Conservation (phyloP, 23 tunicate species). For the Phallusia fumigata region DNA sequence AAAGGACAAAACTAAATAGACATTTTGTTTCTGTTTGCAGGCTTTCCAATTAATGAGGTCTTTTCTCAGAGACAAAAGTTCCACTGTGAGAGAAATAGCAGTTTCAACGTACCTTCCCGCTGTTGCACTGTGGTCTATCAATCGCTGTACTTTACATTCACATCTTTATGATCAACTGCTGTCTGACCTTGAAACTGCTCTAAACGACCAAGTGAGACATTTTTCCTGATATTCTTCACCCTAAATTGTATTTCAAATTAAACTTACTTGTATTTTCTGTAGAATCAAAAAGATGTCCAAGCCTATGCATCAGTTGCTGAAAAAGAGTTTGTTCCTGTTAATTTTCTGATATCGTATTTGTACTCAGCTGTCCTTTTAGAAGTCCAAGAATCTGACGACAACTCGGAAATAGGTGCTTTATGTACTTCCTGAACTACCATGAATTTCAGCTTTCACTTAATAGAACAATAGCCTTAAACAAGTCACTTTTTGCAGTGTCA, state of each 20-base stretch:
- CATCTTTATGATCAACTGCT: conserved; percentile 37
- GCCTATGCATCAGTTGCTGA: background rate
- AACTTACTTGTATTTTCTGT: background rate
- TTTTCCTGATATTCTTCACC: background rate
- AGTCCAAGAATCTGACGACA: conserved; percentile 2
- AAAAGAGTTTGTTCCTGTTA: conserved; percentile 3
- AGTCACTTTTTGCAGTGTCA: background rate
- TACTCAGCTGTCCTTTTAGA: conserved; percentile 30
- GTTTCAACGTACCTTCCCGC: conserved; percentile 41
- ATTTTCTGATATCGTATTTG: conserved; percentile 31
- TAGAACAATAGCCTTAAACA: background rate
- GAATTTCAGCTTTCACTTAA: background rate
- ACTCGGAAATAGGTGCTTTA: background rate
- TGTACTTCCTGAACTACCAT: background rate
- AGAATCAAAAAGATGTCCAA: background rate
- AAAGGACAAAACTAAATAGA: background rate
- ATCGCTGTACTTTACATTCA: conserved; percentile 31
- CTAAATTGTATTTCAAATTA: background rate
- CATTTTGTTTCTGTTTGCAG: conserved; percentile 9
- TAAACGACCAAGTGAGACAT: background rate
- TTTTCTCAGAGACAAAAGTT: conserved; percentile 31
- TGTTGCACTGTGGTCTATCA: conserved; percentile 49
- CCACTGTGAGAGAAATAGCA: conserved; percentile 32
- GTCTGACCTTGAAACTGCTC: conserved; percentile 20
- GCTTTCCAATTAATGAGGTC: conserved; percentile 32